Percentiles rank a stretch among this genome's conserved stretches.
Evolutionary conservation across 2,797 vertebrate genomes (phyloP).

Genomic region (Spinibarbus caldwelli): DNA sequence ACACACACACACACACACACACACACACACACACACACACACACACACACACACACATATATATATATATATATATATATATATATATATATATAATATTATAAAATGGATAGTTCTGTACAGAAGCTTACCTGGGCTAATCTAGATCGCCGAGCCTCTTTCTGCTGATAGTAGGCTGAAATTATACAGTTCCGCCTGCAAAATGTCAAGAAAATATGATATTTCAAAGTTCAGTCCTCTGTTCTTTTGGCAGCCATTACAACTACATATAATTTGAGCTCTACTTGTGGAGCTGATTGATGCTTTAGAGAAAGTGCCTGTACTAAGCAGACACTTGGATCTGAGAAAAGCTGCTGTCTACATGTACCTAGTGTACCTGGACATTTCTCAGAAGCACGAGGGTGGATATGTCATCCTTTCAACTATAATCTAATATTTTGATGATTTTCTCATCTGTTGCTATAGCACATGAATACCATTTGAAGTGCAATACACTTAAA

Average conservation of each 20-base stretch:
- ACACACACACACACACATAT: no score
- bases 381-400: conserved; percentile 5
- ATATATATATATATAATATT: neutral
- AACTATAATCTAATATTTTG: neutral
- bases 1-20: no score
- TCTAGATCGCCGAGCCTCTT: conserved; percentile 72
- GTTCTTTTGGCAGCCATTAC: neutral
- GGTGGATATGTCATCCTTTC: neutral
- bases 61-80: neutral
- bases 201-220: conserved; percentile 50
- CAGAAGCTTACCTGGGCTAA: conserved; percentile 56
- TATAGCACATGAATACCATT: neutral
- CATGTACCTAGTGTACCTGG: conserved; percentile 26
- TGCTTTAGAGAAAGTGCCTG: neutral
- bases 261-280: neutral
- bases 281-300: neutral
- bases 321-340: conserved; percentile 2
- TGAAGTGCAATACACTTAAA: neutral
- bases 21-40: no score
- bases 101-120: neutral
- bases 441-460: neutral
- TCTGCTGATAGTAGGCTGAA: conserved; percentile 82
- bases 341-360: conserved; percentile 18
- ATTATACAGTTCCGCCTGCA: conserved; percentile 83
- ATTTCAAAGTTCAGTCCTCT: neutral